Base-by-base conservation (phyloP, 2,113 vertebrate genomes). In the Uropsilus gracilis region DNA sequence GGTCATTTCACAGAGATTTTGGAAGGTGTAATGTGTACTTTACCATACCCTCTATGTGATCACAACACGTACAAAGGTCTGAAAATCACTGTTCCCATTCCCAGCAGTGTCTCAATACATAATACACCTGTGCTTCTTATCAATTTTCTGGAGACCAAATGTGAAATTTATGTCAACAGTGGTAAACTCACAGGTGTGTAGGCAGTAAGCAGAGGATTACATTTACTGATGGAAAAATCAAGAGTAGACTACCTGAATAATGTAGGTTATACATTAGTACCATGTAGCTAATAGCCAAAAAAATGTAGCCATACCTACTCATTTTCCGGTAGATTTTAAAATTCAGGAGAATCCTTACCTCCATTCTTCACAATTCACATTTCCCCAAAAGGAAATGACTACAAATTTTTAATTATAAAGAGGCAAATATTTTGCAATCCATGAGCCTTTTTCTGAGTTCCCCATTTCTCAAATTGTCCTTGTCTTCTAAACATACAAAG, bases 61-160 rank as follows among this genome's bases (percentile, higher is more conserved):
- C 92, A 69, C 46, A 57, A 68, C 22, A 44, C 39, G 37, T 8
- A 39, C n/a, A 61, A 0, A 57, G 57, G 28, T 63, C 50, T 69
- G 28, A 78, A 61, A 94, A 69, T 26, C 32, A 69, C 37, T 71
- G 34, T 55, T 77, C 48, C 68, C 72, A 6, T 72, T n/a, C 59
- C 2, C n/a, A n/a, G n/a, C n/a, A n/a, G n/a, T 61, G 57, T 91
- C 76, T 91, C 28, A 89, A 78, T 37, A 75, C 46, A 93, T 66
- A 95, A 95, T 61, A 97, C 84, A 96, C 85, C 94, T 93, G 95
- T 94, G 63, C 50, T 86, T 95, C 17, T 22, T 59, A 44, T n/a
- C 63, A 68, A 34, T 42, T 88, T 90, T 91, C 46, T 75, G n/a
- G 34, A 34, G 26, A 8, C 6, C 9, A 24, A 78, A 34, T 48